These are phyloP conservation scores for Cryptomyrus ogoouensis DNA, from an alignment of 2,113 vertebrate genomes.

Conservation along the genomic window DNA sequence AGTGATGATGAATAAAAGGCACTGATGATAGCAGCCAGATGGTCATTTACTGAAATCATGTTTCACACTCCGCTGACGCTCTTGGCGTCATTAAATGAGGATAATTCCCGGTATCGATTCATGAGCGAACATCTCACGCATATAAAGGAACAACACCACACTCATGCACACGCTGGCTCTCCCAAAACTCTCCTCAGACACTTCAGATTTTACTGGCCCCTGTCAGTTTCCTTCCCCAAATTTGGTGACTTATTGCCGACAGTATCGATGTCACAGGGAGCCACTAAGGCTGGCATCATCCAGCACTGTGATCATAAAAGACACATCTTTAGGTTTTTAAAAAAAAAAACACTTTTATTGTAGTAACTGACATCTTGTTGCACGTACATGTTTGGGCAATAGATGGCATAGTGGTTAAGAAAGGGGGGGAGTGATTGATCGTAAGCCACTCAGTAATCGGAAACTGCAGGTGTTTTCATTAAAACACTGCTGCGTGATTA, in stretches of 20 bases:
- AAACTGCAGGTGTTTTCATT: background rate
- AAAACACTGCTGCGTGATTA: background rate
- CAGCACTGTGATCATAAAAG: background rate
- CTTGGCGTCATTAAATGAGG: slow-evolving; percentile 3
- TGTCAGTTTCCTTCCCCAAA: background rate
- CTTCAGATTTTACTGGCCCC: background rate
- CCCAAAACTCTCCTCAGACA: background rate
- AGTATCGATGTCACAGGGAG: background rate
- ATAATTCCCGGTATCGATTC: slow-evolving; percentile 5
- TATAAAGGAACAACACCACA: background rate
- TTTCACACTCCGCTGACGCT: background rate
- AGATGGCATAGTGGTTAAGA: background rate
- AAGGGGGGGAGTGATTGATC: background rate
- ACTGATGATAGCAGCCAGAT: slow-evolving; percentile 3
- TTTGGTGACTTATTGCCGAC: background rate
- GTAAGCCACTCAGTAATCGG: background rate
- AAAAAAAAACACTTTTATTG: background rate
- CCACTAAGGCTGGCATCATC: background rate
- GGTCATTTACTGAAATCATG: slow-evolving; percentile 3
- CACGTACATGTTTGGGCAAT: background rate
- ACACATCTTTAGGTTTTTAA: background rate
- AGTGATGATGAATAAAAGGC: background rate
- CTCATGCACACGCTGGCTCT: background rate
- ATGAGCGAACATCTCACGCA: background rate
- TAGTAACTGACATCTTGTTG: background rate